Conservation (phyloP, 2,888 invertebrate species). For the Spodoptera littoralis region DNA sequence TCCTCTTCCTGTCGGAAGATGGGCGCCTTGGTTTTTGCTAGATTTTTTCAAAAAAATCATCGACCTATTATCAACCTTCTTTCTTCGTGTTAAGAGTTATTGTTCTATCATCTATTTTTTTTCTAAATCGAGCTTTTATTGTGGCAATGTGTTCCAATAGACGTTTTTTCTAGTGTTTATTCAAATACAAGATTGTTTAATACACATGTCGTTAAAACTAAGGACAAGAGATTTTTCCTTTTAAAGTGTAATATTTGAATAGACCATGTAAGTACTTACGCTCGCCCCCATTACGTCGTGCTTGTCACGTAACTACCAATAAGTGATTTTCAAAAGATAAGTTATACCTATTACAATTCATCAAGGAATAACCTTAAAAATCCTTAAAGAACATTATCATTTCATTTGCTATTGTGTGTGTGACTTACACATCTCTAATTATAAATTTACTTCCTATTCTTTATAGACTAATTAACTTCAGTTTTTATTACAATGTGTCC, state of each 20-base stretch:
- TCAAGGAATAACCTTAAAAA: too few relatives aligned
- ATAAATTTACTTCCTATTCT: too few relatives aligned
- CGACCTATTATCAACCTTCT: slow-evolving; percentile 57
- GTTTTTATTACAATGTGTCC: too few relatives aligned
- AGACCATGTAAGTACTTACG: neutral
- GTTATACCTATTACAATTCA: too few relatives aligned
- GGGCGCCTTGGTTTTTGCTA: slow-evolving; percentile 80
- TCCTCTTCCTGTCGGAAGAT: slow-evolving; percentile 87
- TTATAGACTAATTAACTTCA: too few relatives aligned
- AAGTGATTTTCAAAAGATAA: too few relatives aligned
- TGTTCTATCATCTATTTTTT: slow-evolving; percentile 26
- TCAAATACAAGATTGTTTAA: slow-evolving; percentile 77
- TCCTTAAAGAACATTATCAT: too few relatives aligned
- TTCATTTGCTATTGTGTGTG: too few relatives aligned
- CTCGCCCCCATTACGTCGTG: too few relatives aligned
- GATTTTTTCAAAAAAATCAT: slow-evolving; percentile 52
- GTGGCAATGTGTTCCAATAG: slow-evolving; percentile 80
- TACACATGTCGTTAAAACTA: slow-evolving; percentile 76
- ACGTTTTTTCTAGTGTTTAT: slow-evolving; percentile 74
- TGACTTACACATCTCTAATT: too few relatives aligned
- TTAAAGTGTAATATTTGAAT: slow-evolving; percentile 1
- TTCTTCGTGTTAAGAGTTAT: slow-evolving; percentile 47
- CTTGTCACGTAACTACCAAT: too few relatives aligned
- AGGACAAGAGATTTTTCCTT: slow-evolving; percentile 39
- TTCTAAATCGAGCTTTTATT: slow-evolving; percentile 67